Evolutionary conservation across 2,113 vertebrate species (phyloP).

Genomic region (Cephalopterus ornatus): DNA sequence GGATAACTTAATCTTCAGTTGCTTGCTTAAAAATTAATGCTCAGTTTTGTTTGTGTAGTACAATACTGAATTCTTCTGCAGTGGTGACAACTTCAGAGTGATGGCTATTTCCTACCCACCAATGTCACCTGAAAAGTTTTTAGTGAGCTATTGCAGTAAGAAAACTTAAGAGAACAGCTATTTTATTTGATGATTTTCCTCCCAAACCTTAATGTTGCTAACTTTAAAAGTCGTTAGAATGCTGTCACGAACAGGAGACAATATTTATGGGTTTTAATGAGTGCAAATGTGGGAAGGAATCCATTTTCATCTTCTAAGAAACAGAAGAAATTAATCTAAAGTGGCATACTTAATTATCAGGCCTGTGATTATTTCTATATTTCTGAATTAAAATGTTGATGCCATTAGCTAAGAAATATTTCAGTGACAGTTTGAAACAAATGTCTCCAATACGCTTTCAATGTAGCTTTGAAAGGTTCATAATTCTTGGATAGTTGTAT

Average conservation of each 20-base stretch:
- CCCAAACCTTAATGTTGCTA: neutral
- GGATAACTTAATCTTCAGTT: neutral
- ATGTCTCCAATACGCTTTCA: neutral
- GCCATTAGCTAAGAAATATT: neutral
- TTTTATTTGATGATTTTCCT: neutral
- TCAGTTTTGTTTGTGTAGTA: neutral
- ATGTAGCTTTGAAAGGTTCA: slow-evolving; percentile 13
- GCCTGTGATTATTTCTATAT: neutral
- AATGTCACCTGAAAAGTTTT: neutral
- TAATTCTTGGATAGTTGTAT: slow-evolving; percentile 31
- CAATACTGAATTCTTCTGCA: neutral
- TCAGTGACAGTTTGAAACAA: slow-evolving; percentile 14
- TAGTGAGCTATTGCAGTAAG: neutral
- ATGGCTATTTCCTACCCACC: neutral
- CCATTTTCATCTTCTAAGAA: neutral
- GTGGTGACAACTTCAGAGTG: neutral
- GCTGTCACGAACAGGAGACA: neutral
- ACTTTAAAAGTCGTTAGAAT: neutral
- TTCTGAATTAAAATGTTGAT: slow-evolving; percentile 30
- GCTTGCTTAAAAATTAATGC: neutral
- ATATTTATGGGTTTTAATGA: neutral
- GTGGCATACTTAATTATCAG: neutral
- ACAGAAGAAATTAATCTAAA: slow-evolving; percentile 10
- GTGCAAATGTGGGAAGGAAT: neutral
- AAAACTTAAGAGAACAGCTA: neutral